Evolutionary conservation across 2,797 vertebrate species (phyloP), one percentile per base, ranked within the genome.

Genomic region (Merluccius polli): DNA sequence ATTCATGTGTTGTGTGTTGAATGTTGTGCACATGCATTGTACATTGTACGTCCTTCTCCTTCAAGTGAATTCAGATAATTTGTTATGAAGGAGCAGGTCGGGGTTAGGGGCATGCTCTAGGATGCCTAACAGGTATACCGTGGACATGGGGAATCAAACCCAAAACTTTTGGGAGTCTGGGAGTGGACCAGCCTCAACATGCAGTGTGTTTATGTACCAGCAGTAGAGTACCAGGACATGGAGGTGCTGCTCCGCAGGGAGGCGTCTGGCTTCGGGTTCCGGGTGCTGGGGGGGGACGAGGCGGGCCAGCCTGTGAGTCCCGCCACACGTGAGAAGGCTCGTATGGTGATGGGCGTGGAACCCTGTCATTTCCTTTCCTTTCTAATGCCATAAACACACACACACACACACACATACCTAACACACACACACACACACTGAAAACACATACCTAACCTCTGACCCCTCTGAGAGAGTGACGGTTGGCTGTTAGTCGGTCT

Each of bases 211-310:
- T 52, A 29, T 52, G 32, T 52, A 16, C 24, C 86, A 96, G 97
- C 94, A 88, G 92, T 92, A 0, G 97, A 98, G 85, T 99, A 95
- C 93, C 98, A 97, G 87, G 97, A 99, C 86, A 87, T 99, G 76
- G 97, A 98, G 92, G 97, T 99, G 86, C 95, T 96, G 83, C 95
- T 99, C 90, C 95, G 96, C 78, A 93, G 97, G 77, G 97, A 99
- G 94, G 97, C 98, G 87, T 97, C 97, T 48, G 98, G 98, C 52
- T 99, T 99, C 80, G 98, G 98, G 75, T 99, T 99, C 93, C 95
- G 98, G 86, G 97, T 99, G 86, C 94, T 99, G 75, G 98, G 98
- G 74, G 98, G 98, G 89, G 98, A 99, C 83, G 97, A 99, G 92
- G 96, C 97, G 24, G 97, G 97, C 82, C 98, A 98, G 90, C 96